Conservation (phyloP, 2,113 vertebrate genomes). For the Burhinus bistriatus region DNA sequence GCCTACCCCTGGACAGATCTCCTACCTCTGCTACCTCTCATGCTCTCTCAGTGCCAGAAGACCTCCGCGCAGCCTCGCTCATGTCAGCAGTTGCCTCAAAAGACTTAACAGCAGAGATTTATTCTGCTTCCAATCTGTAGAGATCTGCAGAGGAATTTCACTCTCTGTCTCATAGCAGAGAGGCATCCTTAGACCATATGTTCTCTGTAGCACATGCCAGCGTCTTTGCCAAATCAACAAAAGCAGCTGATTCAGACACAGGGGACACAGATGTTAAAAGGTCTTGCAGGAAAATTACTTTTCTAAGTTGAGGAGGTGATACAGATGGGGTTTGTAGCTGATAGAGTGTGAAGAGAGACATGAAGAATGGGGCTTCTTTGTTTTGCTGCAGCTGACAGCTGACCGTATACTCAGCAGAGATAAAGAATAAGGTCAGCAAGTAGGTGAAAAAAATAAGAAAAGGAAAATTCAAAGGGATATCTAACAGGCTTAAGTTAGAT, state of each 20-base stretch:
- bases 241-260: slow-evolving; percentile 15
- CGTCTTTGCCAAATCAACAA: slow-evolving; percentile 13
- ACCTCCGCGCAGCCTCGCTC: not conserved
- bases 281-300: slow-evolving; percentile 7
- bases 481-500: not conserved
- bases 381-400: not conserved
- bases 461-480: not conserved
- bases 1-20: not conserved
- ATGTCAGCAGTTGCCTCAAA: not conserved
- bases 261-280: slow-evolving; percentile 14
- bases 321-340: not conserved
- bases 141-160: slow-evolving; percentile 19
- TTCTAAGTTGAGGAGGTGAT: not conserved
- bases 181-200: slow-evolving; percentile 8
- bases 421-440: not conserved
- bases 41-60: not conserved
- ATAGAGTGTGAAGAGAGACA: not conserved
- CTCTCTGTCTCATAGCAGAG: not conserved
- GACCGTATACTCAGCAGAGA: not conserved
- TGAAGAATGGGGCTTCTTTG: not conserved
- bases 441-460: not conserved
- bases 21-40: not conserved
- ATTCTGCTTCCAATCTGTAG: not conserved
- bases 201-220: not conserved
- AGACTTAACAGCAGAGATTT: not conserved